Base-by-base conservation (phyloP, 2,888 invertebrate species). In the Temnothorax unifasciatus region DNA sequence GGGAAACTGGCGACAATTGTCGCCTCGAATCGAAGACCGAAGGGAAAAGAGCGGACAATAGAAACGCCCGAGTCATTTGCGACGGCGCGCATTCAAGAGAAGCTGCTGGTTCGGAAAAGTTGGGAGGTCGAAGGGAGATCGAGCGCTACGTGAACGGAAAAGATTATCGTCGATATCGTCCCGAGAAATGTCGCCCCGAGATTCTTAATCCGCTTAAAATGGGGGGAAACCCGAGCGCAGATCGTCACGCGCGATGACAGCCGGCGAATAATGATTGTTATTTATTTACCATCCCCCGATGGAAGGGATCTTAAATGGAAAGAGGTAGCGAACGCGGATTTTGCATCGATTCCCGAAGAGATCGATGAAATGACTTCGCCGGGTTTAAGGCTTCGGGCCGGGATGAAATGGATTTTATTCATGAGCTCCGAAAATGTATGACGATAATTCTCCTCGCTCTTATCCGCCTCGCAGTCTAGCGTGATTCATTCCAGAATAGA, bases 61-160 rank as follows among this genome's bases (percentile, higher is more conserved):
- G 87, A 74, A 82, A 73, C 79, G 68, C 74, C 73, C 74, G 75
- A 71, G 68, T 84, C 83, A 88, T 84, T 83, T 64, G 64, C 66
- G 81, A 87, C 84, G 83, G 82, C 61, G 83, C 61, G 82, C 82
- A 86, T 89, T 84, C 83, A 68, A 59, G 54, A 52, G 71, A 54
- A 69, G 61, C 68, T 71, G 79, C 71, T 61, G 50, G 71, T 79
- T 71, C 52, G 25, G 59, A 38, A 21, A 38, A 47, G 47, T 63
- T 15, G 3, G 15, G 15, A 15, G 29, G 13, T 41, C 59, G 47
- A 34, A 47, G 3, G 15, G 15, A 15, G 29, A 6, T 41, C 59
- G 47, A 34, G 59, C 34, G 13, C 29, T 41, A 44, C 77, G 57
- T 57, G 69, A 75, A 79, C 79, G 38, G 34, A 71, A 71, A 50